These are phyloP conservation scores for Poecile montanus DNA, from an alignment of 2,797 vertebrate genomes.

Conservation along the genomic window DNA sequence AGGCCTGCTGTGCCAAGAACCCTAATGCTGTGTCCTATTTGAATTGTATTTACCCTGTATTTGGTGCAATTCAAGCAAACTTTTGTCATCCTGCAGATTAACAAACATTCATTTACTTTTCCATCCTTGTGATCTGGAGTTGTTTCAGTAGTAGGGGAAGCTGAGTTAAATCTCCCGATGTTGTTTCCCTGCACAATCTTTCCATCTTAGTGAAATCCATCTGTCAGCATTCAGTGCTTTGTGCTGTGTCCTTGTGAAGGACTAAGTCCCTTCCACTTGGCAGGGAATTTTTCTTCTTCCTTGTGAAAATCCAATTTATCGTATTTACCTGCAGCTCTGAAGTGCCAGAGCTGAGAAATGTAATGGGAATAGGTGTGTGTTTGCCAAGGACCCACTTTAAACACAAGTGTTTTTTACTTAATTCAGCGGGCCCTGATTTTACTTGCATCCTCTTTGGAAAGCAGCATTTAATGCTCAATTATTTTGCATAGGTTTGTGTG, in stretches of 20 bases:
- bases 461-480: background rate
- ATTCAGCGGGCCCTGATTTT: background rate
- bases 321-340: background rate
- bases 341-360: background rate
- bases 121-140: background rate
- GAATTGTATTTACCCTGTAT: background rate
- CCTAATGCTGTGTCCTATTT: background rate
- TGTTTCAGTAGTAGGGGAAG: background rate
- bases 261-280: background rate
- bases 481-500: background rate
- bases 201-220: background rate
- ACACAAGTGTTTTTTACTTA: background rate
- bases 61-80: background rate
- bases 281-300: background rate
- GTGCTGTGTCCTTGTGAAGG: background rate
- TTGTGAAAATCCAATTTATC: background rate
- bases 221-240: background rate
- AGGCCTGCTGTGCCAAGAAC: background rate
- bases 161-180: background rate
- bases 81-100: background rate
- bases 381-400: background rate
- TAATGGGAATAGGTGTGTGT: fast-evolving
- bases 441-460: background rate
- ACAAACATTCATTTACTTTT: background rate
- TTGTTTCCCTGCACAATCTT: background rate